Evolutionary conservation across 2,113 vertebrate species (phyloP).

Genomic region (Tragelaphus imberbis): DNA sequence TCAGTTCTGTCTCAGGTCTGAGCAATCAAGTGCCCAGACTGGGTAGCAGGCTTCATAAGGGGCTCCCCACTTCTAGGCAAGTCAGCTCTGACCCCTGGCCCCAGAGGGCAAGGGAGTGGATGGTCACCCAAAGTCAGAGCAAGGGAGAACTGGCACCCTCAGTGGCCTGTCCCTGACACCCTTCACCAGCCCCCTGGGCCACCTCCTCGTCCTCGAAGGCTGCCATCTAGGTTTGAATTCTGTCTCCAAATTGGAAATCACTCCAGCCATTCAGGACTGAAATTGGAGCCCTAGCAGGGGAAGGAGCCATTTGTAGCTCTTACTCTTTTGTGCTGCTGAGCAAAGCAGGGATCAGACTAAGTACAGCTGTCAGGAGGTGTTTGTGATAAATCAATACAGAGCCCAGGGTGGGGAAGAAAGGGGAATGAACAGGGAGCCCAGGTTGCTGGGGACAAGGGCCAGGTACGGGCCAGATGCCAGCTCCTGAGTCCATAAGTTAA

Average conservation of each 20-base stretch:
- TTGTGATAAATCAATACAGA: conserved; percentile 34
- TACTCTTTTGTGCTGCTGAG: not conserved
- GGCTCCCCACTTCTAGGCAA: fast-evolving
- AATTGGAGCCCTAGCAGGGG: not conserved
- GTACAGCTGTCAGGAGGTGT: not conserved
- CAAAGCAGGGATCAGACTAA: conserved; percentile 15
- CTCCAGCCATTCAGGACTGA: not conserved
- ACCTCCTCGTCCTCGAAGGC: fast-evolving
- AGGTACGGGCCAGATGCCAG: fast-evolving
- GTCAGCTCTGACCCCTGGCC: not conserved
- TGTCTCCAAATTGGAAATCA: not conserved
- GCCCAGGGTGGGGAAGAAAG: not conserved
- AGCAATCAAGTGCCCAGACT: not conserved
- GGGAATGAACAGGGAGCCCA: not conserved
- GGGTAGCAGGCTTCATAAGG: fast-evolving
- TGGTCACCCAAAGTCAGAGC: not conserved
- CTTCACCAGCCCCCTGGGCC: fast-evolving
- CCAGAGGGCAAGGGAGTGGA: fast-evolving
- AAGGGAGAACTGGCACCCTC: not conserved
- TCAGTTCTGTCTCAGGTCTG: not conserved
- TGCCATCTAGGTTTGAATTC: not conserved
- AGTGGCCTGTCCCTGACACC: fast-evolving
- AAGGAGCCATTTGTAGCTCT: not conserved
- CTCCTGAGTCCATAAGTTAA: not conserved
- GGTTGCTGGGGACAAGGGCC: not conserved